Base-by-base conservation (phyloP, 2,888 invertebrate species). In the Chymomyza procnemis region DNA sequence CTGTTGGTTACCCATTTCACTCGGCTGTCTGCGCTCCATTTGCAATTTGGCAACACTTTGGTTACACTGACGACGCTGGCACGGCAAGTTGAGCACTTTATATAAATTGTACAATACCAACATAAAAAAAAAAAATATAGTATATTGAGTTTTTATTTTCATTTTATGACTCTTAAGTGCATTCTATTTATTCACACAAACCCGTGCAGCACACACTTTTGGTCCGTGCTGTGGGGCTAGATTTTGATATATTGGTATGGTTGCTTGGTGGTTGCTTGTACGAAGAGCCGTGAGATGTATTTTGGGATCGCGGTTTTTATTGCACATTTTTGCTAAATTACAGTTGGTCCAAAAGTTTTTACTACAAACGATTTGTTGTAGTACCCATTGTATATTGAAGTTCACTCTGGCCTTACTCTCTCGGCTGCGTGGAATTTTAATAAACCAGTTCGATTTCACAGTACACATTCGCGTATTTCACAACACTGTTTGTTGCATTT, bases 261-360 rank as follows among this genome's bases (percentile, higher is more conserved):
- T 9, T 9, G 18, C 18, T n/a, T 16, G 50, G 8, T 18, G 6
- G 52, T 52, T 47, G 5, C 5, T 8, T 50, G 16, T 18, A 18
- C 16, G 47, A 4, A 47, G 47, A 18, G 12, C 16, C 3, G 56
- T 26, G 47, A 62, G 73, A 65, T 67, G 69, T 63, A 19, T 50
- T 50, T 50, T 54, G 54, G 34, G 34, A 41, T 41, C 54, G 12
- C 71, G 68, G 68, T 59, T 71, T n/a, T 82, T 85, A 84, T 82
- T 80, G 73, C 73, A 79, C 79, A 84, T 85, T 82, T 83, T 80
- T 85, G 87, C 84, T 85, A 87, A 87, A 87, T 87, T 87, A 83
- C 87, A 73, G 72, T 87, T 87, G 72, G 80, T 73, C 67, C 75
- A 76, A 77, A 83, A 85, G 83, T 84, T 84, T 81, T 75, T 73